These are phyloP conservation scores for Cheilosia variabilis DNA, from an alignment of 2,888 invertebrate species.

Conservation along the genomic window DNA sequence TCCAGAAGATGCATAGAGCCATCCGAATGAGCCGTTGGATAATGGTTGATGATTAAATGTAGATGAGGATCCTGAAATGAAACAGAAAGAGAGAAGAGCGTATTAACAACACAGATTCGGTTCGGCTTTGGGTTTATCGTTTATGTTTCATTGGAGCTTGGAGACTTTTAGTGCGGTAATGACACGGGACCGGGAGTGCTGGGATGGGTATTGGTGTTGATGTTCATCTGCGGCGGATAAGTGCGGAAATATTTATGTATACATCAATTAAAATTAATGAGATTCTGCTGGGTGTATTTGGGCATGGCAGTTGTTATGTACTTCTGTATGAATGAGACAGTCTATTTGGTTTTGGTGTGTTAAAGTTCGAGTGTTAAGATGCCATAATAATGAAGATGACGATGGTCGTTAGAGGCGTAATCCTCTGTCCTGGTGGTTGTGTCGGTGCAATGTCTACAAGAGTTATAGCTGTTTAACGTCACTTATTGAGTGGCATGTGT, in stretches of 20 bases:
- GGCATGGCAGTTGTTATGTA: not conserved
- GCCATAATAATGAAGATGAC: not conserved
- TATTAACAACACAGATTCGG: constrained; percentile 55
- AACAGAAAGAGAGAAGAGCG: constrained; percentile 27
- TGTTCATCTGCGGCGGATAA: not conserved
- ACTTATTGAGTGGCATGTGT: constrained; percentile 13
- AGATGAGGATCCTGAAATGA: constrained; percentile 68
- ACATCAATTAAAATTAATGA: constrained; percentile 62
- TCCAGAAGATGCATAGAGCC: not conserved
- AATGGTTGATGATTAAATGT: constrained; percentile 53
- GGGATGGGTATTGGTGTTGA: too few relatives aligned
- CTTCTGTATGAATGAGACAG: not conserved
- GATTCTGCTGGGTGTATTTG: constrained; percentile 37
- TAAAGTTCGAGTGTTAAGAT: not conserved
- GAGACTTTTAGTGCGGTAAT: constrained; percentile 31
- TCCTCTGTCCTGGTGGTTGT: constrained; percentile 21
- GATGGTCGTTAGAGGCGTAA: constrained; percentile 1
- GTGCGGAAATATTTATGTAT: not conserved
- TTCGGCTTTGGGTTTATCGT: constrained; percentile 31
- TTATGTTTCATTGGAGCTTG: constrained; percentile 38
- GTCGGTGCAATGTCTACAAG: constrained; percentile 23
- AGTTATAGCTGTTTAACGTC: constrained; percentile 31
- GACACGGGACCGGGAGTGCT: not conserved
- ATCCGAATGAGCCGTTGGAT: constrained; percentile 28
- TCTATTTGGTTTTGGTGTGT: constrained; percentile 6